Evolutionary conservation across 2,797 vertebrate genomes (phyloP).

Genomic region (Xenentodon cancila): DNA sequence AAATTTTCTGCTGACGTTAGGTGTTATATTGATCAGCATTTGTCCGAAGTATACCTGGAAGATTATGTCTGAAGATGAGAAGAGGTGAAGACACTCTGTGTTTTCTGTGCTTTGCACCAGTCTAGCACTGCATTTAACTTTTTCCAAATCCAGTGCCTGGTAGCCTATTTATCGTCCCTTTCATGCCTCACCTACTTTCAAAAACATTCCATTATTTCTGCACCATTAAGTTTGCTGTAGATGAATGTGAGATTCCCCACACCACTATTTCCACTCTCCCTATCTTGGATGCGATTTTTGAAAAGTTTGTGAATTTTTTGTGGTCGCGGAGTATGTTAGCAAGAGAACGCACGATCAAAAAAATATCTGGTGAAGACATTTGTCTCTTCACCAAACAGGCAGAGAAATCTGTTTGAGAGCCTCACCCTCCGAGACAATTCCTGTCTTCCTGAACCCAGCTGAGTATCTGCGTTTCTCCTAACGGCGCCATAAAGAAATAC

Average conservation of each 20-base stretch:
- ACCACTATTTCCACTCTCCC: constrained; percentile 63
- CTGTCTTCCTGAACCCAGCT: no score
- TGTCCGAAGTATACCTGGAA: no score
- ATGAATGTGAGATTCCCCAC: constrained; percentile 68
- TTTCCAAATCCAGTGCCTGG: constrained; percentile 65
- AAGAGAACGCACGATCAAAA: constrained; percentile 41
- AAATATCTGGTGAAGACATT: constrained; percentile 29
- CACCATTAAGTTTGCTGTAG: constrained; percentile 72
- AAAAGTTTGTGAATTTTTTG: constrained; percentile 63
- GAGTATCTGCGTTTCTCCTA: no score
- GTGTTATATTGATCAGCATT: no score
- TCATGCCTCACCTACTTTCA: constrained; percentile 75
- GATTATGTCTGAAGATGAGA: no score
- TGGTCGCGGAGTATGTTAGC: constrained; percentile 36
- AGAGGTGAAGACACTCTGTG: constrained; percentile 25
- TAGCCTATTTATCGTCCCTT: constrained; percentile 75
- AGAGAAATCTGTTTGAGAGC: no score
- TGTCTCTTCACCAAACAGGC: not conserved
- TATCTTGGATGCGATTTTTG: constrained; percentile 62
- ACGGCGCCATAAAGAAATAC: no score
- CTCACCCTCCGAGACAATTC: no score
- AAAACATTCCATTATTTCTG: constrained; percentile 79
- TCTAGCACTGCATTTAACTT: constrained; percentile 58
- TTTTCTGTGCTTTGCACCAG: constrained; percentile 47
- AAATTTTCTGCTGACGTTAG: no score